These are phyloP conservation scores for Arizona elegans DNA, from an alignment of 2,113 vertebrate species.

Conservation along the genomic window DNA sequence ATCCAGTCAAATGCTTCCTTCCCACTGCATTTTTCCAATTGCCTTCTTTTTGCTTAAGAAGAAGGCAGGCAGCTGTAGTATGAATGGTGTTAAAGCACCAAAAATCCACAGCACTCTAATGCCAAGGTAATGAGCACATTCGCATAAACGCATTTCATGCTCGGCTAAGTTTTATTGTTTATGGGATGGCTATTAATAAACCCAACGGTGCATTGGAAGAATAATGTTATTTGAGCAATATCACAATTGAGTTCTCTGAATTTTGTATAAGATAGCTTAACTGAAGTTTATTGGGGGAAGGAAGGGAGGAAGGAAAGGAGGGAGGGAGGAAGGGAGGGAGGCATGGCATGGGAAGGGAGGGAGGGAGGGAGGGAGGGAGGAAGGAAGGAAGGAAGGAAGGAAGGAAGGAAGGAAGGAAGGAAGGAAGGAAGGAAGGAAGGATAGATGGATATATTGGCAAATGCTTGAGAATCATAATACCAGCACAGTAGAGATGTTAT, in stretches of 20 bases:
- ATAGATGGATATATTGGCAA: background rate
- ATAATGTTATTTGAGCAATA: background rate
- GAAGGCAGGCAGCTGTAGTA: background rate
- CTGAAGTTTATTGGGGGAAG: background rate
- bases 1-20: background rate
- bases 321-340: background rate
- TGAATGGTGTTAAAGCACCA: background rate
- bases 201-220: background rate
- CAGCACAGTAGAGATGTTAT: background rate
- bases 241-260: background rate
- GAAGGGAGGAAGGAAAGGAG: background rate
- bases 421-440: background rate
- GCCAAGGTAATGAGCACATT: slow-evolving; percentile 8
- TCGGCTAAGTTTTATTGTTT: slow-evolving; percentile 10
- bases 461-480: background rate
- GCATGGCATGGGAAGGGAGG: background rate
- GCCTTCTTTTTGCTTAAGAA: slow-evolving; percentile 44
- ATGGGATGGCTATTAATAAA: slow-evolving; percentile 15
- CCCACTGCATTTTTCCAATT: background rate
- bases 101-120: slow-evolving; percentile 23
- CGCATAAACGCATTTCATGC: background rate
- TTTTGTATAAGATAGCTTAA: background rate
- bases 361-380: background rate
- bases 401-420: background rate
- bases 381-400: background rate